phyloP scores from a whole-genome alignment of 1,140 invertebrate species.

The Drosophila suzukii region DNA sequence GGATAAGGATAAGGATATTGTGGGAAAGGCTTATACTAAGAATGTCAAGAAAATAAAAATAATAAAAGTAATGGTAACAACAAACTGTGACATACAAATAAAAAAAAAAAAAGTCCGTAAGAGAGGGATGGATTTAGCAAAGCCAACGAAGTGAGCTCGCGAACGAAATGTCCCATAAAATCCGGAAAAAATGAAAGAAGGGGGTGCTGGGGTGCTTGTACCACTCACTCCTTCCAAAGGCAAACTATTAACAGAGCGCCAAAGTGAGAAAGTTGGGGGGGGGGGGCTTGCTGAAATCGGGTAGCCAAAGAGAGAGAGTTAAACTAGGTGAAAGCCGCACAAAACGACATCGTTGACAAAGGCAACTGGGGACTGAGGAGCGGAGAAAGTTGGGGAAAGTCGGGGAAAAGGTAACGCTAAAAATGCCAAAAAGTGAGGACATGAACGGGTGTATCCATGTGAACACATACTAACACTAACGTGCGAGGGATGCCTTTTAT shows the following conservation, averaged over 20 bases:
- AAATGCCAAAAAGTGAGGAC: conserved; percentile 66
- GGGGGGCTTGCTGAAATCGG: neutral
- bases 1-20: neutral
- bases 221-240: conserved; percentile 3
- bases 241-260: conserved; percentile 53
- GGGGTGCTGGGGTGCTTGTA: too few species aligned
- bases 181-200: conserved; percentile 21
- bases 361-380: conserved; percentile 24
- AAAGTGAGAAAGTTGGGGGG: conserved; percentile 8
- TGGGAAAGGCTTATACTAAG: conserved; percentile 52
- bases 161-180: conserved; percentile 40
- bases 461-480: conserved; percentile 7
- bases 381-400: neutral
- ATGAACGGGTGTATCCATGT: conserved; percentile 32
- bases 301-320: conserved; percentile 4
- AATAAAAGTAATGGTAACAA: conserved; percentile 74
- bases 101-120: conserved; percentile 47
- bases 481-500: conserved; percentile 59
- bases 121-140: conserved; percentile 1
- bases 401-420: conserved; percentile 56
- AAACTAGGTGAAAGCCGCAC: conserved; percentile 69
- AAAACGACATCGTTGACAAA: conserved; percentile 62
- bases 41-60: conserved; percentile 78
- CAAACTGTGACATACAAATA: conserved; percentile 74
- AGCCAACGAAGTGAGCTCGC: conserved; percentile 33